Evolutionary conservation across 1,140 invertebrate genomes (phyloP).

Genomic region (Mycetomoellerius zeteki): DNA sequence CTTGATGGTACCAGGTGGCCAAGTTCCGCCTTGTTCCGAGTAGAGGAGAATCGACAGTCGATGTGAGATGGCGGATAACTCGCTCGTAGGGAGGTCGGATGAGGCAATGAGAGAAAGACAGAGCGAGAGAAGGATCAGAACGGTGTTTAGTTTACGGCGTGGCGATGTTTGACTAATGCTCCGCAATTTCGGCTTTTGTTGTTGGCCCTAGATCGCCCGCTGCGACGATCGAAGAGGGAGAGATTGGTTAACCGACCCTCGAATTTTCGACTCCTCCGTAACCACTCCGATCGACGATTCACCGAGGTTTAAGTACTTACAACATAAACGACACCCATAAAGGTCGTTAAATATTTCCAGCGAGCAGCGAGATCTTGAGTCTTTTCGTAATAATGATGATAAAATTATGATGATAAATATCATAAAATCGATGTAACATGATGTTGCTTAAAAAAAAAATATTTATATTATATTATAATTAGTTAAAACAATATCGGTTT

Average conservation of each 20-base stretch:
- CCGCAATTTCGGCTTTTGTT: conserved; percentile 77
- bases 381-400: not conserved
- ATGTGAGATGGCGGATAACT: conserved; percentile 50
- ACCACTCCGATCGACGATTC: conserved; percentile 57
- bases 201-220: conserved; percentile 66
- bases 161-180: conserved; percentile 81
- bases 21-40: conserved; percentile 63
- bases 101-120: not conserved
- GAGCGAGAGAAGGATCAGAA: conserved; percentile 21
- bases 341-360: not conserved
- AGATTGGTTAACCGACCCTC: conserved; percentile 74
- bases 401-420: not conserved
- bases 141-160: conserved; percentile 76
- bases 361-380: not conserved
- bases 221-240: conserved; percentile 57
- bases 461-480: not conserved
- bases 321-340: conserved; percentile 18
- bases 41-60: conserved; percentile 57
- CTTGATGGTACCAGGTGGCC: conserved; percentile 79
- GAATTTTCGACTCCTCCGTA: conserved; percentile 52
- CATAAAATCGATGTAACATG: not conserved
- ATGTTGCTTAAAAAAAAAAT: not conserved
- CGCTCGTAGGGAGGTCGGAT: not conserved
- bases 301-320: conserved; percentile 58
- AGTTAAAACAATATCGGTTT: not conserved